Conservation (phyloP, 2,113 vertebrate species). For the Hippoglossus stenolepis region DNA sequence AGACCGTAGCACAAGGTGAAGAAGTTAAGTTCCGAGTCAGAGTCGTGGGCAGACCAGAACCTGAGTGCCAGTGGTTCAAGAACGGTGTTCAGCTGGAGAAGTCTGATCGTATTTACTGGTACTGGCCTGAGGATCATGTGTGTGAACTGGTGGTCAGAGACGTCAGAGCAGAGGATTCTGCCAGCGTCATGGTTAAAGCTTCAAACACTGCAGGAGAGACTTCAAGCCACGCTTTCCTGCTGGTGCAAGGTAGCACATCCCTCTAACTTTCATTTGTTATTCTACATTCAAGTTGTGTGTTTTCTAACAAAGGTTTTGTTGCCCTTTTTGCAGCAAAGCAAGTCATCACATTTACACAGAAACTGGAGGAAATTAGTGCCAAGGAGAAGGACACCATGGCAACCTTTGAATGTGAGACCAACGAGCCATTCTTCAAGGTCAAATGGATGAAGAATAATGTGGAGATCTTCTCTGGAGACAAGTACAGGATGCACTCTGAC, state of each 20-base stretch:
- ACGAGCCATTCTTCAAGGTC: constrained; percentile 97
- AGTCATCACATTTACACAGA: constrained; percentile 89
- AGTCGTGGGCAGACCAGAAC: constrained; percentile 93
- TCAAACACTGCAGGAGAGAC: constrained; percentile 93
- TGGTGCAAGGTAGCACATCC: constrained; percentile 92
- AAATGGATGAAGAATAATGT: constrained; percentile 93
- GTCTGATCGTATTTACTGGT: constrained; percentile 92
- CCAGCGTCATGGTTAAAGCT: constrained; percentile 98
- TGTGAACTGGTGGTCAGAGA: constrained; percentile 94
- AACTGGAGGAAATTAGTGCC: constrained; percentile 87
- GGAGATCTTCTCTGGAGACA: constrained; percentile 92
- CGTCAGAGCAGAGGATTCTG: constrained; percentile 92
- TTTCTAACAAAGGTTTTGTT: constrained; percentile 13
- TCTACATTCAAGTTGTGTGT: neutral
- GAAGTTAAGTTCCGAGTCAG: constrained; percentile 92
- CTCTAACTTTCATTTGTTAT: neutral
- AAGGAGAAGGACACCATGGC: constrained; percentile 96
- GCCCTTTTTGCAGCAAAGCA: constrained; percentile 86
- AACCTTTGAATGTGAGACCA: constrained; percentile 98
- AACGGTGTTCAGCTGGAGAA: constrained; percentile 95
- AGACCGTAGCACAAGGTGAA: constrained; percentile 89
- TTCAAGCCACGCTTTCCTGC: constrained; percentile 95
- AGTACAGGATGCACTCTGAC: constrained; percentile 97
- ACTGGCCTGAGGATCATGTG: constrained; percentile 96
- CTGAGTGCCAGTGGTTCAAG: constrained; percentile 98